Evolutionary conservation across 2,888 invertebrate genomes (phyloP).

Genomic region (Tipula helvola): DNA sequence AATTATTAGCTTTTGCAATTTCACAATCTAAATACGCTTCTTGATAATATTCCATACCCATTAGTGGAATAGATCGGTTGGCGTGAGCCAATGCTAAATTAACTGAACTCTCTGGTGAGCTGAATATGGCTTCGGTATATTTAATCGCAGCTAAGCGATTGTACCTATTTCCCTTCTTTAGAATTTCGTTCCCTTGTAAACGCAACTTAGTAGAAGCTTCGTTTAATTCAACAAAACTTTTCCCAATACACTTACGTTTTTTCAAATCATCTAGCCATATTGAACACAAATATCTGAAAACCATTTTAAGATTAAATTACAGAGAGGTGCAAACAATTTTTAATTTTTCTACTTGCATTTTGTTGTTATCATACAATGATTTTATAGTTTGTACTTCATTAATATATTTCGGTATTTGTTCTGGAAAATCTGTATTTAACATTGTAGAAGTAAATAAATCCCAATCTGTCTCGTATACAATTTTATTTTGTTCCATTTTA

Average conservation of each 20-base stretch:
- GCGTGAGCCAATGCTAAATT: slow-evolving; percentile 26
- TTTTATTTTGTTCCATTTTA: background rate
- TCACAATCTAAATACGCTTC: slow-evolving; percentile 28
- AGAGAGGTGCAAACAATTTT: background rate
- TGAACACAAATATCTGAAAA: background rate
- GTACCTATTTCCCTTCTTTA: background rate
- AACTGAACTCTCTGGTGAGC: slow-evolving; percentile 21
- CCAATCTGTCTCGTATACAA: background rate
- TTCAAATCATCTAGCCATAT: background rate
- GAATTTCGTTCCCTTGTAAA: background rate
- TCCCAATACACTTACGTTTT: background rate
- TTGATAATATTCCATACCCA: slow-evolving; percentile 15
- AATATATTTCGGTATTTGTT: background rate
- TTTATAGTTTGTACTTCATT: background rate
- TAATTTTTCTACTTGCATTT: background rate
- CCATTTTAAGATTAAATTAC: background rate
- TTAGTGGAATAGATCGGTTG: slow-evolving; percentile 29
- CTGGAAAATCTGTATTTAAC: background rate
- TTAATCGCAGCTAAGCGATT: slow-evolving; percentile 20
- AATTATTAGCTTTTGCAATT: slow-evolving; percentile 24
- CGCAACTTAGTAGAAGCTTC: background rate
- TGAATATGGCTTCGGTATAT: slow-evolving; percentile 27
- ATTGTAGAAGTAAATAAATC: background rate
- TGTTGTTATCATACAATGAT: background rate
- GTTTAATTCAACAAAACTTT: background rate